Base-by-base conservation (phyloP, 37 sponge, comb jelly and placozoan genomes). In the Mnemiopsis leidyi region DNA sequence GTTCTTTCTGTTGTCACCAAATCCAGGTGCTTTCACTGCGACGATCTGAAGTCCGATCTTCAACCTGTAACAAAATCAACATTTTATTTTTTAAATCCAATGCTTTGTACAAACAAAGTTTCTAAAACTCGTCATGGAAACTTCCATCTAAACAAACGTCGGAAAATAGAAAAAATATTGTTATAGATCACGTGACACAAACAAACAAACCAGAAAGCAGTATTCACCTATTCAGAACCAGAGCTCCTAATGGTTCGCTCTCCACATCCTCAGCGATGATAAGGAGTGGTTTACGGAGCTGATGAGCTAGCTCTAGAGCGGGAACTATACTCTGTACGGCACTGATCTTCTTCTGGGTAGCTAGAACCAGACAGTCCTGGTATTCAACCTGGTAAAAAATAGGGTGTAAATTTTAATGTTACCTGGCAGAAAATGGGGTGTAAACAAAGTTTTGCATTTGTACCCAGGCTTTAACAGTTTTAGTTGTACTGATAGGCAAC, bases 1-100 rank as follows among this genome's bases (percentile, higher is more conserved):
- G 82, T 95, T 95, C 95, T 97, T 97, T 24, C 99, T 93, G 83
- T 98, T 98, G 92, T 98, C 99, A 30, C 99, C 99, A 93, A 98
- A 98, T 5, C 99, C 99, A 29, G 99, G 99, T 48, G 99, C 97
- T 92, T 98, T 98, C 26, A 98, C 97, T 35, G 99, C 99, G 36
- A 93, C 96, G 0, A 98, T 95, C 71, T 96, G 96, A 0, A 98
- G 94, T 0, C 99, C 99, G 33, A 97, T 94, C 94, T 98, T 98
- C 69, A 98, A 75, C 69, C 97, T 97, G 69, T n/a, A n/a, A n/a
- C n/a, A n/a, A n/a, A n/a, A n/a, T n/a, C n/a, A n/a, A n/a, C n/a
- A n/a, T n/a, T n/a, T n/a, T n/a, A n/a, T n/a, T n/a, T n/a, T n/a
- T n/a, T n/a, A n/a, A n/a, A n/a, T n/a, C n/a, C n/a, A n/a, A n/a